Evolutionary conservation across 2,797 vertebrate genomes (phyloP).

Genomic region (Propithecus deckenii): DNA sequence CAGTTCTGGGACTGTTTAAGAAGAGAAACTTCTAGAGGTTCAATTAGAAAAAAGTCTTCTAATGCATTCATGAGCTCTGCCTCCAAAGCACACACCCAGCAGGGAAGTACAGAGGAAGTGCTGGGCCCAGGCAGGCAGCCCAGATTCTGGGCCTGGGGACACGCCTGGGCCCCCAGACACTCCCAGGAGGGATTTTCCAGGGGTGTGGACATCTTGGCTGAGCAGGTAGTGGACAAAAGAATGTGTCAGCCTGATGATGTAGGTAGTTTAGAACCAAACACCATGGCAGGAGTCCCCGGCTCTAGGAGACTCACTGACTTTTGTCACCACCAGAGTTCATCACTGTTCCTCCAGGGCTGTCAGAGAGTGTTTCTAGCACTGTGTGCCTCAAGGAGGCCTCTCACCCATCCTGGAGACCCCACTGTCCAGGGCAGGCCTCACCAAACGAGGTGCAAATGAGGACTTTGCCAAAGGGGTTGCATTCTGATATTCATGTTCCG

Average conservation of each 20-base stretch:
- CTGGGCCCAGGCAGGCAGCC: background rate
- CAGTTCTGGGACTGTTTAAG: background rate
- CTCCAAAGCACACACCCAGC: background rate
- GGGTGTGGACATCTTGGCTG: background rate
- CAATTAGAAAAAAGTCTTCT: background rate
- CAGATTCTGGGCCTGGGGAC: background rate
- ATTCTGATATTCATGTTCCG: background rate
- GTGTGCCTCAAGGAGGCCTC: background rate
- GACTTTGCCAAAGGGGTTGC: background rate
- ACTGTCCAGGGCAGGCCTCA: background rate
- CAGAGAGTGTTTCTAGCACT: background rate
- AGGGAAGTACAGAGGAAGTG: background rate
- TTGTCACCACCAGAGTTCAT: background rate
- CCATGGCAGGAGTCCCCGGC: background rate
- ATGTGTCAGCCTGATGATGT: background rate
- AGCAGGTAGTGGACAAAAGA: background rate
- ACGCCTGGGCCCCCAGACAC: background rate
- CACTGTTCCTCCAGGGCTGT: no score
- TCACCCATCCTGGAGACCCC: background rate
- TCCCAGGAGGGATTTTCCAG: background rate
- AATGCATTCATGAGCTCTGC: background rate
- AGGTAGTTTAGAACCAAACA: background rate
- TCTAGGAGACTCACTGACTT: background rate
- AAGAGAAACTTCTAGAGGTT: background rate
- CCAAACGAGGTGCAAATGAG: rapidly evolving